These are phyloP conservation scores for Petroica traversi DNA, from an alignment of 2,113 vertebrate species.

Conservation along the genomic window DNA sequence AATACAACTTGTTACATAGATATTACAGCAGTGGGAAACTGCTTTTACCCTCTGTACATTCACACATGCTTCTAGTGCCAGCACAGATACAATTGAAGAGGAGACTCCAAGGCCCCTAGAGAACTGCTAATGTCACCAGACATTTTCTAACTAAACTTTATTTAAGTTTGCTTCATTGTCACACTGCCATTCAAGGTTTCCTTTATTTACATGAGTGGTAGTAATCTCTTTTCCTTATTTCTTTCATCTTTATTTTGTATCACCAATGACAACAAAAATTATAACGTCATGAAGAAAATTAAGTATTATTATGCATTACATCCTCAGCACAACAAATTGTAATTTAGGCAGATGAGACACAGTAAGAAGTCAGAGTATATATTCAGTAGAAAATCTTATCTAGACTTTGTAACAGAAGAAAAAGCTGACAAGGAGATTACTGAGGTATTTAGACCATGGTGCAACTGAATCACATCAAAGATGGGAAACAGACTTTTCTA, in stretches of 20 bases:
- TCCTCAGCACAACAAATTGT: not conserved
- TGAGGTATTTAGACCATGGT: not conserved
- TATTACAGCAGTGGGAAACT: no score
- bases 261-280: not conserved
- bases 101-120: not conserved
- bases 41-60: not conserved
- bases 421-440: not conserved
- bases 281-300: not conserved
- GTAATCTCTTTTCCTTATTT: not conserved
- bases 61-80: not conserved
- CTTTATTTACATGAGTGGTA: not conserved
- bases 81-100: not conserved
- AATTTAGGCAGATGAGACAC: not conserved
- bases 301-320: not conserved
- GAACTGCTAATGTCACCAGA: not conserved
- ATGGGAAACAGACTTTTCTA: not conserved
- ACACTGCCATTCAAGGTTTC: not conserved
- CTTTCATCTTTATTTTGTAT: not conserved
- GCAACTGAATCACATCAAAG: not conserved
- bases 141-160: not conserved
- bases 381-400: not conserved
- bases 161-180: not conserved
- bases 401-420: not conserved
- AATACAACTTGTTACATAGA: not conserved
- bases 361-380: not conserved